Evolutionary conservation across 2,797 vertebrate species (phyloP).

Genomic region (Eulemur coronatus): DNA sequence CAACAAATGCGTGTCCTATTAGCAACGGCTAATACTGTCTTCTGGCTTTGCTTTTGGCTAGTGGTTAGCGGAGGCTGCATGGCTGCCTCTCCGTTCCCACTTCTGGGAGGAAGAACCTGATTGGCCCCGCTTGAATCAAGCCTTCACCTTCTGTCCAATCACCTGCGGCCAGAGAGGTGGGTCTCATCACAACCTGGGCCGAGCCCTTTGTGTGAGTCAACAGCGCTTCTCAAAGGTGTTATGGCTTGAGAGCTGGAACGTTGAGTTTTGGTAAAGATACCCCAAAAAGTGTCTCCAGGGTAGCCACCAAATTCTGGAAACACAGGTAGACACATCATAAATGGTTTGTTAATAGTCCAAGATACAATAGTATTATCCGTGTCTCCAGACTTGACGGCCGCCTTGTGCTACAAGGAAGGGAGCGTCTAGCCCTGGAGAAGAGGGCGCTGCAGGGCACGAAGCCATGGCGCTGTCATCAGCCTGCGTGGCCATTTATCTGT

Average conservation of each 20-base stretch:
- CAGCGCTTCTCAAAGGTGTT: background rate
- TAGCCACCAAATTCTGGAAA: conserved; percentile 1
- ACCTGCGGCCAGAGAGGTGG: background rate
- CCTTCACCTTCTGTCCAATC: background rate
- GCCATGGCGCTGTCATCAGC: background rate
- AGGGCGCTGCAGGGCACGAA: background rate
- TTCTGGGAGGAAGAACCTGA: background rate
- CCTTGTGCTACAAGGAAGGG: background rate
- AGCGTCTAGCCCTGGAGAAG: background rate
- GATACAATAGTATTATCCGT: background rate
- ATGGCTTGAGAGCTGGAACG: background rate
- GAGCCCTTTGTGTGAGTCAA: background rate
- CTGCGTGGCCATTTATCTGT: background rate
- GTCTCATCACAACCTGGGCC: background rate
- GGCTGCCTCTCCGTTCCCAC: background rate
- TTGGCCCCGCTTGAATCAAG: background rate
- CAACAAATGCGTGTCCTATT: background rate
- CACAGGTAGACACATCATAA: background rate
- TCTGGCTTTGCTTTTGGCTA: background rate
- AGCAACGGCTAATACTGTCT: background rate
- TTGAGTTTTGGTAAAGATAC: background rate
- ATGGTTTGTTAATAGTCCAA: background rate
- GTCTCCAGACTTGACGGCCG: background rate
- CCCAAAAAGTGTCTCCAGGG: background rate
- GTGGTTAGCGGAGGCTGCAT: background rate